Base-by-base conservation (phyloP, 2,797 vertebrate genomes). In the Rachycentron canadum region DNA sequence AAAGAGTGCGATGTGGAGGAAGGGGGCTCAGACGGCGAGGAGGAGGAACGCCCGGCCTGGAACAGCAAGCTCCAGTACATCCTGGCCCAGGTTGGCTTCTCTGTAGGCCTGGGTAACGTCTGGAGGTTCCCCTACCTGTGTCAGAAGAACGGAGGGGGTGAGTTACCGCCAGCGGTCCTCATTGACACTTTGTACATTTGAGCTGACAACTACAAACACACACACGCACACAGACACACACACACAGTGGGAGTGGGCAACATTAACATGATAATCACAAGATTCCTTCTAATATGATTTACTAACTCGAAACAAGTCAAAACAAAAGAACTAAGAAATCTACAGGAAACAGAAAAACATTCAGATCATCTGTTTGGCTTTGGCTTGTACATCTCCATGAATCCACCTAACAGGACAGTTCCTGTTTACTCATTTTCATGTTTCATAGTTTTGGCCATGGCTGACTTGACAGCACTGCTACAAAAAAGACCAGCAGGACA, bases 121-220 rank as follows among this genome's bases (percentile, higher is more conserved):
- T 99, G 98, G 98, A 93, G 98, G 91, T 99, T 99, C 89, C 98
- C 98, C 3, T 99, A 99, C 86, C 92, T 99, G 73, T 99, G 98
- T 90, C 98, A 99, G 95, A 99, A 99, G 94, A 99, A 99, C 59
- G 98, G 98, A 58, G 98, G 98, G 53, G 98, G 98, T 99, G 96
- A 97, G 97, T 88, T 14, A 16, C 73, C 3, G 1, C 19, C 52
- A 38, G 16, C 16, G 3, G 7, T 19, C 55, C 8, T 36, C 5
- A 7, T 50, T 43, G 26, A 1, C 38, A 32, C 57, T 62, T 53
- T 49, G 8, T n/a, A 28, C 19, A 3, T 21, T 38, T 34, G 11
- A 65, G 64, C 47, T 30, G 52, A 13, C 32, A 28, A 23, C 25
- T 5, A 7, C 43, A 13, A 1, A 13, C 49, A 50, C 23, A 11